These are phyloP conservation scores for Orthonevra nobilis DNA, from an alignment of 2,888 invertebrate genomes.

Conservation along the genomic window DNA sequence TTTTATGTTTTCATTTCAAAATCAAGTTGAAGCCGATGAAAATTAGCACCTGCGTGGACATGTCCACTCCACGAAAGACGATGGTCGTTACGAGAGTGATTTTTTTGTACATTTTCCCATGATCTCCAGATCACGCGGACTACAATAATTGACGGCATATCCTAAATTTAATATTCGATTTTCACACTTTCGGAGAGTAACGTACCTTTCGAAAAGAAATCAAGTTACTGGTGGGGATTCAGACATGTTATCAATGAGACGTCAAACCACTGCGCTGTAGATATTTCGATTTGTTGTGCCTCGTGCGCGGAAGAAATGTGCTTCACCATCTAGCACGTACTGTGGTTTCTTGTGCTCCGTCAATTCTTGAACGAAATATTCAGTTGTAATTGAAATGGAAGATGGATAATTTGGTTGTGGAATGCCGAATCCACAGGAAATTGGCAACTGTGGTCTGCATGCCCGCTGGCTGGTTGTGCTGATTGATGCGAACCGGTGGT, in stretches of 20 bases:
- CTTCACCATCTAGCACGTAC: conserved; percentile 45
- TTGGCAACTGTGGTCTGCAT: conserved; percentile 38
- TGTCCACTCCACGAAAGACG: conserved; percentile 1
- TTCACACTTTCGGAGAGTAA: conserved; percentile 47
- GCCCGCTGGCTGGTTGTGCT: conserved; percentile 16
- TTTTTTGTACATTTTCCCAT: no score
- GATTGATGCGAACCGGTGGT: not conserved
- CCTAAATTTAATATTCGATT: conserved; percentile 62
- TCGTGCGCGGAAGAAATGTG: conserved; percentile 17
- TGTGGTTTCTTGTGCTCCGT: conserved; percentile 52
- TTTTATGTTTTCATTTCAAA: conserved; percentile 65
- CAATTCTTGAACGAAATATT: conserved; percentile 49
- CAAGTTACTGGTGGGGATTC: conserved; percentile 17
- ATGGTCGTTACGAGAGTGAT: no score
- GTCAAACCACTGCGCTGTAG: conserved; percentile 57
- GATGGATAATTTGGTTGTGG: conserved; percentile 51
- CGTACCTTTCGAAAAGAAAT: conserved; percentile 6
- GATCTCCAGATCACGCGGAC: no score
- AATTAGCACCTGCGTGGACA: conserved; percentile 62
- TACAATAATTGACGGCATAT: conserved; percentile 31
- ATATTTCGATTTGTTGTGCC: conserved; percentile 30
- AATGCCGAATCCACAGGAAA: conserved; percentile 58
- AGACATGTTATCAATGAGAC: conserved; percentile 25
- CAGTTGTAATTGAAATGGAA: conserved; percentile 67
- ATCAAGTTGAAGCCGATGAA: conserved; percentile 43